Conservation (phyloP, 2,797 vertebrate genomes). For the Epinephelus coioides region DNA sequence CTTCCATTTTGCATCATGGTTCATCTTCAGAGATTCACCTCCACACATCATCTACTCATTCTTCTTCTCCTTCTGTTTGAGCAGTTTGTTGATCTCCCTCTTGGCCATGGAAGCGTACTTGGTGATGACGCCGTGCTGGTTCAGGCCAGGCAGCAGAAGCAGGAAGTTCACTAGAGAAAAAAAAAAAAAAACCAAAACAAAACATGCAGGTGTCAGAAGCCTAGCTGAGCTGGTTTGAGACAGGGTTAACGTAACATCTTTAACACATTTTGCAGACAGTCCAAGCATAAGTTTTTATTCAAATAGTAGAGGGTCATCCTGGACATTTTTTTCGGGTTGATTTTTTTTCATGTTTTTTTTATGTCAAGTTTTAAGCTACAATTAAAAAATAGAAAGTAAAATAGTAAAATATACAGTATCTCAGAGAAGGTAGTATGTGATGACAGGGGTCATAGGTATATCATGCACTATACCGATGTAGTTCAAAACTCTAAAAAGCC, state of each 20-base stretch:
- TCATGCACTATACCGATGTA: too few relatives aligned
- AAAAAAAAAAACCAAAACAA: neutral
- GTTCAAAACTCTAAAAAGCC: too few relatives aligned
- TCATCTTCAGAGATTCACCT: constrained; percentile 14
- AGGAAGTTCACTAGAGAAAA: constrained; percentile 89
- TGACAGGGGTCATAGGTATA: too few relatives aligned
- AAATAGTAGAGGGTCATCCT: neutral
- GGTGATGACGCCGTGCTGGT: constrained; percentile 94
- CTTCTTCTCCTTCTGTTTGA: constrained; percentile 99
- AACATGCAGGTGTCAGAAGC: neutral
- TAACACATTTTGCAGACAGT: neutral
- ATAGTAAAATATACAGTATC: too few relatives aligned
- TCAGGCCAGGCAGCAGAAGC: constrained; percentile 95
- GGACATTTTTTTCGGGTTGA: too few relatives aligned
- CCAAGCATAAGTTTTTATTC: neutral
- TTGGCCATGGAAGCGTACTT: constrained; percentile 97
- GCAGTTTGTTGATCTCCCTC: constrained; percentile 97
- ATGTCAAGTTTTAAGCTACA: too few relatives aligned
- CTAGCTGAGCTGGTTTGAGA: neutral
- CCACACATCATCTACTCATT: constrained; percentile 84
- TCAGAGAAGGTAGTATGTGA: neutral
- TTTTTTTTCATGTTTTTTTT: too few relatives aligned
- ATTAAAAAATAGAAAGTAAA: too few relatives aligned
- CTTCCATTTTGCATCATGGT: neutral
- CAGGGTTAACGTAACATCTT: neutral